These are phyloP conservation scores for Eurystomus glaucurus DNA, from an alignment of 2,797 vertebrate species.

Conservation along the genomic window DNA sequence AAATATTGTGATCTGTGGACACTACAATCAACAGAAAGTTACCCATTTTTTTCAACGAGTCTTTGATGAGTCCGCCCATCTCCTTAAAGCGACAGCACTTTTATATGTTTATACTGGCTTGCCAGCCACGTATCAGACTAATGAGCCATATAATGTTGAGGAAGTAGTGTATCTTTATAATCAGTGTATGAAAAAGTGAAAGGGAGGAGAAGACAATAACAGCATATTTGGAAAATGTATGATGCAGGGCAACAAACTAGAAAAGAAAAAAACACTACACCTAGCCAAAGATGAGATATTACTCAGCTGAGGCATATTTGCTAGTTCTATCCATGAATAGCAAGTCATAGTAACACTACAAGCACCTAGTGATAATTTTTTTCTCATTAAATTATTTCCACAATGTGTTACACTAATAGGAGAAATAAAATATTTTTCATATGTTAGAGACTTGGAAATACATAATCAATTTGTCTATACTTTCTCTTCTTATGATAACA, in stretches of 20 bases:
- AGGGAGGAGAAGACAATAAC: not conserved
- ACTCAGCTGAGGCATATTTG: not conserved
- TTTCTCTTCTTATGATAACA: not conserved
- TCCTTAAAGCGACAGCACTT: not conserved
- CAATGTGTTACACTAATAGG: not conserved
- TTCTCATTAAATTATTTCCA: not conserved
- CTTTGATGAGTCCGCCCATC: not conserved
- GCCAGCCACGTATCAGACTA: not conserved
- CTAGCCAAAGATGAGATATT: not conserved
- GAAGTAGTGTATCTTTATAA: not conserved
- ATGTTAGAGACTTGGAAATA: not conserved
- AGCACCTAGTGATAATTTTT: not conserved
- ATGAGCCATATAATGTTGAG: not conserved
- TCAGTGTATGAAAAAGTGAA: not conserved
- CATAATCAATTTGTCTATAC: not conserved
- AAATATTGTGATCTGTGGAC: not conserved
- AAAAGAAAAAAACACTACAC: not conserved
- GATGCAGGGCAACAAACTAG: not conserved
- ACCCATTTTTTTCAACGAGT: fast-evolving
- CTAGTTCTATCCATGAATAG: not conserved
- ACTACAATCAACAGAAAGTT: not conserved
- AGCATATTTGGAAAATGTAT: not conserved
- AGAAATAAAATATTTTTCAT: not conserved
- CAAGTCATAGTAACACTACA: not conserved
- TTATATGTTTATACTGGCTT: not conserved